Evolutionary conservation across 1,140 invertebrate genomes (phyloP), one percentile per base, ranked within the genome.

Genomic region (Penaeus japonicus): DNA sequence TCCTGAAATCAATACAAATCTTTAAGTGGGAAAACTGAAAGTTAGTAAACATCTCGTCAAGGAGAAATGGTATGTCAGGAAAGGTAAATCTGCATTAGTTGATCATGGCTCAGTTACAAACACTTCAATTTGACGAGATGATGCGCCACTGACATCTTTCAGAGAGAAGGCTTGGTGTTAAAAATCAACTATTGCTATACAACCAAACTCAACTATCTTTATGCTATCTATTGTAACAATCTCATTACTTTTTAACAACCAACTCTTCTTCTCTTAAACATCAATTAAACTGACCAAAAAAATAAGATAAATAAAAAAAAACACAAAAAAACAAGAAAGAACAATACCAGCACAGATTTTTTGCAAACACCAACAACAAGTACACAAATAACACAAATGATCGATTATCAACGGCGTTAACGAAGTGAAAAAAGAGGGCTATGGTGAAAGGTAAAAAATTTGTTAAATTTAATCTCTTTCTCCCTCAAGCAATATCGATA

Each of bases 1-100:
- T 81, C 85, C 85, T 87, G 85, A 87, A 87, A 87, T 87, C 65
- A 87, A 87, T 87, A 57, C 85, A 87, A 55, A 81, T n/a, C 27
- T 87, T 87, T 87, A 87, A 47, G 75, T 87, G 54, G 57, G 81
- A 87, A 30, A 80, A 87, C 75, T 80, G 77, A 87, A 55, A 59
- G 55, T 81, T 78, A 80, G 85, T 77, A 81, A 80, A 75, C 57
- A 70, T 70, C 85, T 39, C 17, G 24, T 79, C 77, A 87, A 47
- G 53, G 78, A 59, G 24, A 65, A 65, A n/a, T 79, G 77, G n/a
- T 39, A 30, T 24, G 15, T 32, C 4, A n/a, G 1, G 18, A 39
- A 77, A 77, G 73, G 39, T 32, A 20, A 39, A 7, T 47, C 47
- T 47, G 47, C 1, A 47, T 7, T 7, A 47, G 47, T 47, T 47